A percentile compares a stretch with the other conserved stretches of the same genome.
phyloP scores from a whole-genome alignment of 2,888 invertebrate species.

The Andrena marginata region DNA sequence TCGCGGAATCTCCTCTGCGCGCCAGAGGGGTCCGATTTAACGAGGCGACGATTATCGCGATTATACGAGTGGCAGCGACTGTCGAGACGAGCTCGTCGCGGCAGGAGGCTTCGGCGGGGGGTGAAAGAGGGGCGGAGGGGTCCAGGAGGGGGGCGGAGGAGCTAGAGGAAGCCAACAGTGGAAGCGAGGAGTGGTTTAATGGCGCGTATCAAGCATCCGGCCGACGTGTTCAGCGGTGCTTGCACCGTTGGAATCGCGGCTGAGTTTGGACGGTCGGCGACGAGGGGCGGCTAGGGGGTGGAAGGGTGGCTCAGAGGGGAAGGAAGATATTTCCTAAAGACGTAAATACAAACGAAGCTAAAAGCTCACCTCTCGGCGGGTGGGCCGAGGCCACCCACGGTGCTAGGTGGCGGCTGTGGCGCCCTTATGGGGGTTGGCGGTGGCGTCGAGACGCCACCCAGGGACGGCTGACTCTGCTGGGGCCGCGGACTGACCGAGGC shows the following conservation, averaged over 20 bases:
- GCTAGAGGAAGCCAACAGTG: slow-evolving; percentile 53
- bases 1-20: neutral
- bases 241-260: slow-evolving; percentile 63
- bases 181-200: slow-evolving; percentile 78
- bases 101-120: slow-evolving; percentile 26
- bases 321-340: slow-evolving; percentile 82
- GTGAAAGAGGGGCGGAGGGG: slow-evolving; percentile 36
- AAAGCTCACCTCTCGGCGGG: slow-evolving; percentile 82
- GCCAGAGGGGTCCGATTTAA: slow-evolving; percentile 62
- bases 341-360: slow-evolving; percentile 81
- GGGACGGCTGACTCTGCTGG: slow-evolving; percentile 86
- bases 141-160: slow-evolving; percentile 5
- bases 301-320: slow-evolving; percentile 17
- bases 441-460: slow-evolving; percentile 87
- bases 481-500: slow-evolving; percentile 84
- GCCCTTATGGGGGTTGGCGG: slow-evolving; percentile 85
- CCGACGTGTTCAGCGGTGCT: slow-evolving; percentile 70
- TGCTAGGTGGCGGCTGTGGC: slow-evolving; percentile 74
- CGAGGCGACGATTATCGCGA: slow-evolving; percentile 79
- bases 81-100: slow-evolving; percentile 23
- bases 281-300: neutral
- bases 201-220: slow-evolving; percentile 83
- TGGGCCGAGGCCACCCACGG: slow-evolving; percentile 78
- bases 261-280: slow-evolving; percentile 46
- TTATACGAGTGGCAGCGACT: slow-evolving; percentile 65